Evolutionary conservation across 2,797 vertebrate species (phyloP).

Genomic region (Petrocephalus sullivani): DNA sequence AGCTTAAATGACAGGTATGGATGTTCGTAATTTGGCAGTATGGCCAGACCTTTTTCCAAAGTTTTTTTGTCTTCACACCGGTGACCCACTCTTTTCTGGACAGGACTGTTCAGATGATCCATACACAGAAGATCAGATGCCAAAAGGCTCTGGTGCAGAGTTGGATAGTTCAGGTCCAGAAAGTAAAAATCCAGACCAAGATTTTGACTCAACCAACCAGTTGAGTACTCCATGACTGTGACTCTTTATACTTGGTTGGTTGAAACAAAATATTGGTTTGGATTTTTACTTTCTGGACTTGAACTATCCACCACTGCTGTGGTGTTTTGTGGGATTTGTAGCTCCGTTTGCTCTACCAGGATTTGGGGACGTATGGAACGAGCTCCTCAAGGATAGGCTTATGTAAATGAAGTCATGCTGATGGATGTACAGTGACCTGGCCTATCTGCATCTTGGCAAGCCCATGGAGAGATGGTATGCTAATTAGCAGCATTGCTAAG

Average conservation of each 20-base stretch:
- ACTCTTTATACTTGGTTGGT: background rate
- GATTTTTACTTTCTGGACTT: background rate
- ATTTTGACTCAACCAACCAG: background rate
- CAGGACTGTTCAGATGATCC: background rate
- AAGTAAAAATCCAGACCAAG: background rate
- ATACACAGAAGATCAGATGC: background rate
- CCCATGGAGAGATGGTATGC: background rate
- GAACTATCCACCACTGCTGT: background rate
- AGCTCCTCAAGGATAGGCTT: background rate
- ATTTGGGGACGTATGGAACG: background rate
- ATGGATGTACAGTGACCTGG: background rate
- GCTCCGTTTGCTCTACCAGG: background rate
- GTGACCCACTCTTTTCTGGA: background rate
- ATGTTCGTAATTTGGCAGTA: background rate
- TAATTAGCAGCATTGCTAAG: conserved; percentile 2
- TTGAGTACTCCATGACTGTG: background rate
- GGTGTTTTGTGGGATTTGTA: background rate
- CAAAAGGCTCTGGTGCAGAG: background rate
- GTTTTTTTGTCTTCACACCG: background rate
- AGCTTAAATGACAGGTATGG: background rate
- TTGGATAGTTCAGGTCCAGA: background rate
- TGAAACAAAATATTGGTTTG: background rate
- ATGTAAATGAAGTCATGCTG: background rate
- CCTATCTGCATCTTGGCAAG: background rate
- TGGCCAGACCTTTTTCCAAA: background rate